Conservation (phyloP, 2,113 vertebrate species). For the Nanorana parkeri region DNA sequence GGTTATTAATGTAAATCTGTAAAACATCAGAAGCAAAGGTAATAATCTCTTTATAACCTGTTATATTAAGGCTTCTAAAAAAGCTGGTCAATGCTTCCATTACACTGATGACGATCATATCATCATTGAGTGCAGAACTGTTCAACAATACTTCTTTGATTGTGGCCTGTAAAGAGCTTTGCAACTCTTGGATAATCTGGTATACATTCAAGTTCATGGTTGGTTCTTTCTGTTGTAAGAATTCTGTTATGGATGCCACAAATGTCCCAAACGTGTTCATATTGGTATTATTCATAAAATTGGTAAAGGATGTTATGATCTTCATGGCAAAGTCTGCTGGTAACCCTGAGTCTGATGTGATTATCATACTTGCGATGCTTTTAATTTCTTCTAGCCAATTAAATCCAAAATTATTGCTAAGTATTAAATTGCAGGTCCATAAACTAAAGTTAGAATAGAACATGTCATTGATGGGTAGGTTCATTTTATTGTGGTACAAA, state of each 20-base stretch:
- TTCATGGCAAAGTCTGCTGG: neutral
- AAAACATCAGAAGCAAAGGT: conserved; percentile 9
- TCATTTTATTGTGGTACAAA: conserved; percentile 54
- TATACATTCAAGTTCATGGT: neutral
- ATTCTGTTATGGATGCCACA: neutral
- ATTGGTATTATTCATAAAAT: neutral
- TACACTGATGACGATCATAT: neutral
- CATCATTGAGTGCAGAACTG: neutral
- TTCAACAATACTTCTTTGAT: conserved; percentile 18
- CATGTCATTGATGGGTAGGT: neutral
- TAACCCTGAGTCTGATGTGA: neutral
- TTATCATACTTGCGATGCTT: neutral
- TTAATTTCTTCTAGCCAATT: conserved; percentile 25
- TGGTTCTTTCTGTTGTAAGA: neutral
- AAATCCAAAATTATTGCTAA: conserved; percentile 11
- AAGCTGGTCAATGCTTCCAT: neutral
- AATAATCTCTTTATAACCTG: neutral
- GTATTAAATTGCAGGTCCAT: conserved; percentile 31
- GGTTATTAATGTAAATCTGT: neutral
- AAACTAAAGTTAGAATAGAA: conserved; percentile 15
- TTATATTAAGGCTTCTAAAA: conserved; percentile 36
- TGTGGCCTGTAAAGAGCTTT: conserved; percentile 17
- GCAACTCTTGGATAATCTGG: neutral
- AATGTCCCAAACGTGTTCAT: neutral
- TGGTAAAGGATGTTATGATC: conserved; percentile 13